Base-by-base conservation (phyloP, 2,888 invertebrate genomes). In the Aspidapion aeneum region DNA sequence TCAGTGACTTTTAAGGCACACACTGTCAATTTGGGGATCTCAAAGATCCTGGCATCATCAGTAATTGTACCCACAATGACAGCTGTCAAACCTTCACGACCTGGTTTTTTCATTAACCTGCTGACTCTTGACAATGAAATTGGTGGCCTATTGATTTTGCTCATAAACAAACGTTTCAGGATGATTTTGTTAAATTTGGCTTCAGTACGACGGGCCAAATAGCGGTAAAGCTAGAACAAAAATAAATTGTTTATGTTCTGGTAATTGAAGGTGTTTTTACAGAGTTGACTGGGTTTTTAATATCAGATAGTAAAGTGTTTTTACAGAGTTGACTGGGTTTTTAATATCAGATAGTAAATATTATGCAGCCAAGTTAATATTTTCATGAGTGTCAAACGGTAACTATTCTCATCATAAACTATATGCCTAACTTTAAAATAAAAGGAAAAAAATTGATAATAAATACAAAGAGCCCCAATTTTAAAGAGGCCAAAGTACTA, bases 101-200 rank as follows among this genome's bases (percentile, higher is more conserved):
- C 93, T 71, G 90, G 89, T 79, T 92, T 93, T 75, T 89, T 91
- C 92, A 96, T 92, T 78, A 93, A 88, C 67, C 94, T 87, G 16
- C 87, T 88, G 75, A 99, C 82, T 70, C 94, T 89, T 55, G 96
- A 93, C 71, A 99, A 77, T 1, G 98, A 96, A 75, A 99, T 88
- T 69, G 98, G 97, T 63, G 98, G 96, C 68, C 93, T 86, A 83
- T 99, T 91, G 74, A 91, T 96, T 78, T 90, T 93, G 82, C 97
- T 96, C 99, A 99, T 99, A 82, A 96, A 98, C 76, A 99, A 85
- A 75, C 99, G 88, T 79, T 91, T 93, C 79, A 98, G 81, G 61
- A 99, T 86, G 73, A 99, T 95, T 81, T 90, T 88, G 83, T 99
- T 98, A 85, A 99, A 99, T 84, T 98, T 98, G 74, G 94, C 87